phyloP scores from a whole-genome alignment of 2,888 invertebrate species.

The Cheilosia vulpina region DNA sequence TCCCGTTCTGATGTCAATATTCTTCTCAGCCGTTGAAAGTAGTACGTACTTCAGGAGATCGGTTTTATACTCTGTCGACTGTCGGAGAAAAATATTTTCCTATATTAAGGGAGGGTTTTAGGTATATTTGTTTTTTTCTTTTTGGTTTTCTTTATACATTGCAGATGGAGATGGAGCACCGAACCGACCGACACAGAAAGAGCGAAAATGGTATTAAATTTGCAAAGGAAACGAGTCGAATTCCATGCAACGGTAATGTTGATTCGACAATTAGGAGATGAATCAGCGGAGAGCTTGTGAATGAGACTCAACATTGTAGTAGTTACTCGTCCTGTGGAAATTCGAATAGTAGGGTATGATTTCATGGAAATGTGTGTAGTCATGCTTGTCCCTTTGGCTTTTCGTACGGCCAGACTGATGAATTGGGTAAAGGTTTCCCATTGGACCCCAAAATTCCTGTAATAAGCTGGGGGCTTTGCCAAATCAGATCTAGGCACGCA shows the following conservation, averaged over 20 bases:
- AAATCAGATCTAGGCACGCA: background rate
- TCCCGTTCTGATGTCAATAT: constrained; percentile 42
- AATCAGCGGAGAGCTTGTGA: constrained; percentile 49
- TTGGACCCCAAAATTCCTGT: too few relatives aligned
- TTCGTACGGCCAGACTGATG: too few relatives aligned
- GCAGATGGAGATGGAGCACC: constrained; percentile 22
- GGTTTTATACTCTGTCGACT: constrained; percentile 37
- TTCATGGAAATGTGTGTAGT: constrained; percentile 11
- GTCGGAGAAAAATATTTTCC: constrained; percentile 46
- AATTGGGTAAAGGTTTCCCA: too few relatives aligned
- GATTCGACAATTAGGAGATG: constrained; percentile 68
- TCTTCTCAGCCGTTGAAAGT: constrained; percentile 34
- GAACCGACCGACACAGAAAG: constrained; percentile 24
- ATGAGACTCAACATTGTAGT: constrained; percentile 19
- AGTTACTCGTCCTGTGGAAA: constrained; percentile 1
- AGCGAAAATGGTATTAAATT: constrained; percentile 31
- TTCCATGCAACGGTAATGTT: constrained; percentile 59
- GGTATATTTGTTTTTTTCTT: constrained; percentile 4
- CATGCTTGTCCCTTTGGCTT: too few relatives aligned
- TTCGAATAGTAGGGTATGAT: background rate
- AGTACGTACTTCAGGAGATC: constrained; percentile 47
- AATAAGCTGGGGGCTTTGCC: too few relatives aligned
- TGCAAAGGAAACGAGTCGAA: constrained; percentile 51
- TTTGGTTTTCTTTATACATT: background rate
- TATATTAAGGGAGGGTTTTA: constrained; percentile 48